Percentiles rank a stretch among this genome's conserved stretches.
phyloP scores from a whole-genome alignment of 2,113 vertebrate genomes.

The Oreochromis aureus region DNA sequence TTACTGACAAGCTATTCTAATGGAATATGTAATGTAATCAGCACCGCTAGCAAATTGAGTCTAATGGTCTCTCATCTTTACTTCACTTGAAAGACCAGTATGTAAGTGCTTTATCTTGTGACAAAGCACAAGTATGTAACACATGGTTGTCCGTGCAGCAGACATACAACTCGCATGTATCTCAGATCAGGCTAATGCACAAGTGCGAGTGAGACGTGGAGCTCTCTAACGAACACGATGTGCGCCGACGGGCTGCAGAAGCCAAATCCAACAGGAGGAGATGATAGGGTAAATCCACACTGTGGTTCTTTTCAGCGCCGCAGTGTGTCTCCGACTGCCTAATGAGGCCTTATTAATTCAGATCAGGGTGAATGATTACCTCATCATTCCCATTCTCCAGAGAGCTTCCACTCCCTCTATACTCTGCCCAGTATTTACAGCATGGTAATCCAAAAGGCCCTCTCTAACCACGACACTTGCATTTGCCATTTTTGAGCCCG shows the following conservation, averaged over 20 bases:
- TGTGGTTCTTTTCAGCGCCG: conserved; percentile 40
- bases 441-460: conserved; percentile 24
- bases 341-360: conserved; percentile 75
- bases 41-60: not conserved
- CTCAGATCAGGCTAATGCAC: not conserved
- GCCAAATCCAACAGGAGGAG: conserved; percentile 13
- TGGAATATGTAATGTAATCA: not conserved
- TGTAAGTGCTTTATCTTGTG: not conserved
- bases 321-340: conserved; percentile 58
- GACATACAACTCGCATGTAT: not conserved
- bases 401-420: conserved; percentile 45
- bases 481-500: not conserved
- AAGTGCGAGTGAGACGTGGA: not conserved
- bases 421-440: conserved; percentile 48
- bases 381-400: conserved; percentile 68
- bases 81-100: not conserved
- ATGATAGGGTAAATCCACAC: conserved; percentile 41
- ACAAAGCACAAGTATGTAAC: not conserved
- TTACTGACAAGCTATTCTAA: not conserved
- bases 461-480: conserved; percentile 13
- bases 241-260: conserved; percentile 22
- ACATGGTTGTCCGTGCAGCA: not conserved
- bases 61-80: not conserved
- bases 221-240: conserved; percentile 25
- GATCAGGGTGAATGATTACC: conserved; percentile 73